Percentiles rank a stretch among this genome's conserved stretches.
These are phyloP conservation scores for Hypena proboscidalis DNA, from an alignment of 2,888 invertebrate genomes.

Conservation along the genomic window DNA sequence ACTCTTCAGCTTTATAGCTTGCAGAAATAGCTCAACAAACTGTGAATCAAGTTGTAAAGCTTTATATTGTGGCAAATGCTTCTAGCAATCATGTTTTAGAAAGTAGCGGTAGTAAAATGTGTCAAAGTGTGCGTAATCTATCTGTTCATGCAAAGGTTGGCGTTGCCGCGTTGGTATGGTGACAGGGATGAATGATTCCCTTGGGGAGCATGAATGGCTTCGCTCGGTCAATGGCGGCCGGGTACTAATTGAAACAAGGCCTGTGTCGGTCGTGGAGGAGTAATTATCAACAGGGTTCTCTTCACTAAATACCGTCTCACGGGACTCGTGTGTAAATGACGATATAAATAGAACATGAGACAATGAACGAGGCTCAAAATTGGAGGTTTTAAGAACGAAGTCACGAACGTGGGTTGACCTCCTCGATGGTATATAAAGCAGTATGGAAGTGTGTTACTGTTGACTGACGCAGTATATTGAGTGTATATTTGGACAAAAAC, in stretches of 20 bases:
- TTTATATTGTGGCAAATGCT: no score
- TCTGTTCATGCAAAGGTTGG: conserved; percentile 33
- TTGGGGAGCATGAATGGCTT: conserved; percentile 61
- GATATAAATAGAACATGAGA: no score
- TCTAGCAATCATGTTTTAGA: conserved; percentile 7
- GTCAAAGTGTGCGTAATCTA: background rate
- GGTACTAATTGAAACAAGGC: conserved; percentile 59
- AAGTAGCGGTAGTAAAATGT: background rate
- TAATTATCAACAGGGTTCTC: conserved; percentile 60
- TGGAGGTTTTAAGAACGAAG: no score
- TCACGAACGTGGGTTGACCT: no score
- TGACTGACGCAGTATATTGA: no score
- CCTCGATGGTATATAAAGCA: no score
- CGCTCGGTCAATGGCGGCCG: conserved; percentile 56
- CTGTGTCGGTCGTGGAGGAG: conserved; percentile 49
- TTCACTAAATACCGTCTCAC: conserved; percentile 47
- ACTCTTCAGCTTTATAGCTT: background rate
- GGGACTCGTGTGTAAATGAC: no score
- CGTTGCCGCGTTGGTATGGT: conserved; percentile 33
- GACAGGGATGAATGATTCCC: conserved; percentile 65
- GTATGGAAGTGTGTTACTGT: no score
- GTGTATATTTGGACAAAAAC: no score
- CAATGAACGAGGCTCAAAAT: no score
- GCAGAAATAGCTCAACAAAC: background rate
- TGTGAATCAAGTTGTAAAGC: background rate